Conservation (phyloP, 2,113 vertebrate species). For the Manacus vitellinus region DNA sequence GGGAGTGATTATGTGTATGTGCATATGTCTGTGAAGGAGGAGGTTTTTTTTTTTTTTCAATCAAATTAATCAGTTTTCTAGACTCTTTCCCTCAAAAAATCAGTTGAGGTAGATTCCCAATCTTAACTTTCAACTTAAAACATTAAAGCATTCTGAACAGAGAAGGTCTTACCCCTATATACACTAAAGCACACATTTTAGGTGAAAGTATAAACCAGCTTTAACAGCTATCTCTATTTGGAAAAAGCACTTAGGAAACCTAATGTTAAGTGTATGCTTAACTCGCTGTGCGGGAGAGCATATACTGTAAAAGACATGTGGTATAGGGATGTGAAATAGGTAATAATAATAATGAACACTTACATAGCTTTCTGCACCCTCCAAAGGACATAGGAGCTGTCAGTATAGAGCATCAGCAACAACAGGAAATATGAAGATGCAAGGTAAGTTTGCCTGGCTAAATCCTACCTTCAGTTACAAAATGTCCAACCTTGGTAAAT, state of each 20-base stretch:
- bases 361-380: neutral
- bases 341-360: conserved; percentile 44
- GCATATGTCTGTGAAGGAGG: rapidly evolving
- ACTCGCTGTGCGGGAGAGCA: neutral
- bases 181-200: neutral
- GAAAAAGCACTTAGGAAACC: neutral
- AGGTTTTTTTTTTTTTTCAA: neutral
- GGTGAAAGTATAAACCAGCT: neutral
- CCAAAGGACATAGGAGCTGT: neutral
- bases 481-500: neutral
- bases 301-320: neutral
- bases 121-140: neutral
- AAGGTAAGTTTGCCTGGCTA: neutral
- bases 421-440: neutral
- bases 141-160: neutral
- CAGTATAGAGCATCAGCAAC: neutral
- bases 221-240: neutral
- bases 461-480: neutral
- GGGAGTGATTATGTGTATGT: rapidly evolving
- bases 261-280: neutral
- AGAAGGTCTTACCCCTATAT: neutral
- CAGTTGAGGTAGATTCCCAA: neutral
- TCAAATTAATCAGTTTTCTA: neutral
- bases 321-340: neutral
- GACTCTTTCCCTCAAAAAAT: neutral